phyloP scores from a whole-genome alignment of 2,888 invertebrate species.

The Ligdia adustata region DNA sequence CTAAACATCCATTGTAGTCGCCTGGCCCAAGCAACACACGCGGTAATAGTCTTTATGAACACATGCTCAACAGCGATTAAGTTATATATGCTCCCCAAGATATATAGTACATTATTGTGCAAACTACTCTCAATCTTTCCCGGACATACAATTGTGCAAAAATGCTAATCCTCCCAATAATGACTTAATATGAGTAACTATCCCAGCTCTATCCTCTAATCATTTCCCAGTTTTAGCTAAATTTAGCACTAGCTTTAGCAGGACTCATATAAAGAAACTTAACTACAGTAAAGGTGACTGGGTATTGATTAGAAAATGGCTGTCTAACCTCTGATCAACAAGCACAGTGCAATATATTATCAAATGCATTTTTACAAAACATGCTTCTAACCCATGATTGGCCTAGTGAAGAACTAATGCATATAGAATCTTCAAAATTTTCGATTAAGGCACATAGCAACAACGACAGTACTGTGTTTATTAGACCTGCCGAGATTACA shows the following conservation, averaged over 20 bases:
- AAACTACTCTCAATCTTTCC: not conserved
- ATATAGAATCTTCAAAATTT: not conserved
- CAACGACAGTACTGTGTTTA: not conserved
- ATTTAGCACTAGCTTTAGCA: not conserved
- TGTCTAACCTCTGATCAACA: not conserved
- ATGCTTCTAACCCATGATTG: slow-evolving; percentile 1
- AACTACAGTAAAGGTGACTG: not conserved
- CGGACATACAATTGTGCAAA: not conserved
- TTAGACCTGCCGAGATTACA: not conserved
- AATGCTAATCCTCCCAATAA: no score
- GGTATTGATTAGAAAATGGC: not conserved
- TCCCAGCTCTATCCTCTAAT: not conserved
- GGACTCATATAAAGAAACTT: no score
- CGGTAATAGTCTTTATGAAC: not conserved
- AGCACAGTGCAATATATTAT: not conserved
- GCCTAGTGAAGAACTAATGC: not conserved
- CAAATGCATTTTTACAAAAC: not conserved
- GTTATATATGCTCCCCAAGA: not conserved
- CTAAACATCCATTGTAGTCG: no score
- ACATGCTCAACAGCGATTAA: not conserved
- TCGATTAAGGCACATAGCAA: not conserved
- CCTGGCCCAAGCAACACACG: not conserved
- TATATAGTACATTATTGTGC: not conserved
- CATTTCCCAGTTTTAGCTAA: not conserved
- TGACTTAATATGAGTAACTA: not conserved